Evolutionary conservation across 2,113 vertebrate genomes (phyloP), one percentile per base, ranked within the genome.

Genomic region (Sterrhoptilus dennistouni): DNA sequence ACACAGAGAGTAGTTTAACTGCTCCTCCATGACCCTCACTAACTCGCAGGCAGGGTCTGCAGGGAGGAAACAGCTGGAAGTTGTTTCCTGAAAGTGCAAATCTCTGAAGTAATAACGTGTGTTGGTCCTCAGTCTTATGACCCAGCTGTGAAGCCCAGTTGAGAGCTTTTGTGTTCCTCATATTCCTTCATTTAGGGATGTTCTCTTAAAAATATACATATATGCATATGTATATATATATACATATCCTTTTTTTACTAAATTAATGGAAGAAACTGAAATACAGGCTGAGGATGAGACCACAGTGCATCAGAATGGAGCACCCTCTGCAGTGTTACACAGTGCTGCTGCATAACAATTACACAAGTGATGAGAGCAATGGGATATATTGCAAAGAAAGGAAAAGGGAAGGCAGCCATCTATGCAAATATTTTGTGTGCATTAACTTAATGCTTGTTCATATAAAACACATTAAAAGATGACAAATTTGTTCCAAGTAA

Each of bases 171-270:
- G 12, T 75, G 5, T 49, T 89, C 12, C 31, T 84, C 40, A 5
- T 84, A 64, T 47, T 81, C 35, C 64, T 25, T 29, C 5, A 1
- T 81, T 84, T 63, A 74, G 17, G 31, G 72, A 56, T 28, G 4
- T 3, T 36, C 6, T 92, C 10, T 64, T 53, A 36, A 65, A 68
- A n/a, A 54, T 9, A 49, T 4, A 36, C 3, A 28, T 9, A 20
- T 5, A 14, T 7, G 19, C 3, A 24, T 12, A 63, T 6, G 14
- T 5, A n/a, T 2, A 22, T 4, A 18, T 5, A 44, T 2, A 25
- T 4, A 25, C 5, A 33, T 57, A 2, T 22, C 3, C 3, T 2
- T 3, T 57, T 49, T 72, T 70, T 36, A 14, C 38, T 66, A 56
- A 75, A 84, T 49, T 60, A 78, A 28, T 20, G 9, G 33, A 74